Evolutionary conservation across 2,113 vertebrate species (phyloP).

Genomic region (Micronycteris hirsuta): DNA sequence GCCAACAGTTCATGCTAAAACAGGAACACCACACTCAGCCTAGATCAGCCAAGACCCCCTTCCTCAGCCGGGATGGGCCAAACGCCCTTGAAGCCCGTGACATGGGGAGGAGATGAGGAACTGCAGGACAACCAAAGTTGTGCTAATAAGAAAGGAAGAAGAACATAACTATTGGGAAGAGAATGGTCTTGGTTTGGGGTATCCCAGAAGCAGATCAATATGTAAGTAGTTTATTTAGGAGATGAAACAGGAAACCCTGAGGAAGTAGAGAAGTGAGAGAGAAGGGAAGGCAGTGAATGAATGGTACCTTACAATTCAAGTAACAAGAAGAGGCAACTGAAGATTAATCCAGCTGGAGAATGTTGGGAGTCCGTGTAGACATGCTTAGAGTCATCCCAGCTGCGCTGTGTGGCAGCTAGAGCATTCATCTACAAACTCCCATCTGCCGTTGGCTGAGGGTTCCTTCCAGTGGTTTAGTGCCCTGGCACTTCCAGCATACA

Average conservation of each 20-base stretch:
- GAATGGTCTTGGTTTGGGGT: not conserved
- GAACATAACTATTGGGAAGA: not conserved
- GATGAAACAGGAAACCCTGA: not conserved
- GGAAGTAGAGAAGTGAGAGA: not conserved
- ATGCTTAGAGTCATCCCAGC: not conserved
- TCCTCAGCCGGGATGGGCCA: not conserved
- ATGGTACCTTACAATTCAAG: not conserved
- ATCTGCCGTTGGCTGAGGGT: not conserved
- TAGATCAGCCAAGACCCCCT: not conserved
- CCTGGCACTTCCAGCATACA: not conserved
- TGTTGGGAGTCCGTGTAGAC: not conserved
- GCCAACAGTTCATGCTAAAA: not conserved
- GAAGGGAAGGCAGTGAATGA: not conserved
- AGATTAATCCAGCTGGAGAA: not conserved
- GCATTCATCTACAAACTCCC: not conserved
- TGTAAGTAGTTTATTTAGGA: not conserved
- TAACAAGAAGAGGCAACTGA: not conserved
- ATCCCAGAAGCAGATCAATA: not conserved
- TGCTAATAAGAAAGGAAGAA: not conserved
- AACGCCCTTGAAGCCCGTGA: not conserved
- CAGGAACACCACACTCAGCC: rapidly evolving
- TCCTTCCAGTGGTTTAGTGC: not conserved
- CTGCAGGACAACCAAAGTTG: not conserved
- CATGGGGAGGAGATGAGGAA: not conserved
- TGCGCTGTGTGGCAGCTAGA: not conserved